A percentile compares a stretch with the other conserved stretches of the same genome.
These are phyloP conservation scores for Ceriagrion tenellum DNA, from an alignment of 2,888 invertebrate species.

Conservation along the genomic window DNA sequence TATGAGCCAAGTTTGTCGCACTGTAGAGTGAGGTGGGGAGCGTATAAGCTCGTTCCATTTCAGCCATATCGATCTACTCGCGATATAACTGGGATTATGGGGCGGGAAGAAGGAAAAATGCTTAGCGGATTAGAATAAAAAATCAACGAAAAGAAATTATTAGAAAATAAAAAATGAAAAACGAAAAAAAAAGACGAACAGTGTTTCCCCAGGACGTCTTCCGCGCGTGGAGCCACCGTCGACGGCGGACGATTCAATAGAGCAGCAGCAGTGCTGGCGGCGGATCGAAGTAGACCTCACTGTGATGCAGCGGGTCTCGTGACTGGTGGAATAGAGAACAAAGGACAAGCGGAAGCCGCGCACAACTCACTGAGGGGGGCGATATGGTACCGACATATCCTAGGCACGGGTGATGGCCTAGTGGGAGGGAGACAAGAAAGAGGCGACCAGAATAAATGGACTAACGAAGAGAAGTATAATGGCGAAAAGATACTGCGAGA, in stretches of 20 bases:
- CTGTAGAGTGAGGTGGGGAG: neutral
- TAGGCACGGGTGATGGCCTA: neutral
- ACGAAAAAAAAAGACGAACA: neutral
- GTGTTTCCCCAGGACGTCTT: neutral
- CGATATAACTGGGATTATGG: neutral
- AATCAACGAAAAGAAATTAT: too few species aligned
- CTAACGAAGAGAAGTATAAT: too few species aligned
- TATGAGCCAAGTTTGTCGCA: neutral
- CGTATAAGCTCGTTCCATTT: neutral
- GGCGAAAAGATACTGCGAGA: neutral
- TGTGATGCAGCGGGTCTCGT: slow-evolving; percentile 4
- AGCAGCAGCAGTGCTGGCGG: neutral
- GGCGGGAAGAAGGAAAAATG: neutral
- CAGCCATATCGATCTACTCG: neutral
- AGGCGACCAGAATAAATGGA: neutral
- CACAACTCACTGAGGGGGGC: neutral
- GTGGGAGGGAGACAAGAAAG: neutral
- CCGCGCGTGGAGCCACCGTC: neutral
- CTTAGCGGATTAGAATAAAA: slow-evolving; percentile 1
- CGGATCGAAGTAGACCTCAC: neutral
- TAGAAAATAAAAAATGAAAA: too few species aligned
- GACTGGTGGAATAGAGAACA: neutral
- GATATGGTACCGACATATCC: neutral
- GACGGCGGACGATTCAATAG: neutral
- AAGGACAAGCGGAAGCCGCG: neutral